A percentile compares a stretch with the other conserved stretches of the same genome.
Conservation (phyloP, 2,113 vertebrate species). For the Struthidea cinerea region DNA sequence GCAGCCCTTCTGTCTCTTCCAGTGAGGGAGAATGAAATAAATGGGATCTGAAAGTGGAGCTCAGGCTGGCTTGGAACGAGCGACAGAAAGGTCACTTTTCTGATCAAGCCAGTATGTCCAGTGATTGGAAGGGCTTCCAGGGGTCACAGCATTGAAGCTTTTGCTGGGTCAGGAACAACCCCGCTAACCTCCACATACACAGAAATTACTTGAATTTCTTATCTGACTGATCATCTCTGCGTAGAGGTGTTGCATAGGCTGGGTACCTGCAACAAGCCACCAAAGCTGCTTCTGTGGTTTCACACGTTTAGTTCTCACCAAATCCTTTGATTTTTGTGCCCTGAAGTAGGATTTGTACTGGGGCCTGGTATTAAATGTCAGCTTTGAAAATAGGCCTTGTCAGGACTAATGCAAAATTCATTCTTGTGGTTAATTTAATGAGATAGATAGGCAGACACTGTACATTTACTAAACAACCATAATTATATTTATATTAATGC, state of each 20-base stretch:
- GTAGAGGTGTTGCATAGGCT: neutral
- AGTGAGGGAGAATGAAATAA: constrained; percentile 13
- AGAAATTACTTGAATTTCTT: neutral
- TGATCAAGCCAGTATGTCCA: neutral
- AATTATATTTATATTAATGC: constrained; percentile 31
- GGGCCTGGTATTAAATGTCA: neutral
- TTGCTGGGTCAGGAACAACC: neutral
- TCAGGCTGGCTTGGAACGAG: neutral
- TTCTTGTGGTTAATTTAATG: neutral
- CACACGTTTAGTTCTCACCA: neutral
- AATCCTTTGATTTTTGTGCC: neutral
- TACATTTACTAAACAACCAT: constrained; percentile 16
- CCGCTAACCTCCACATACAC: rapidly evolving
- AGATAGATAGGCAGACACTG: neutral
- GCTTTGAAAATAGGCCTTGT: constrained; percentile 20
- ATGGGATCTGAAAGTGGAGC: neutral
- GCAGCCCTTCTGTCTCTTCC: constrained; percentile 31
- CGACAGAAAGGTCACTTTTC: neutral
- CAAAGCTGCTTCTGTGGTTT: neutral
- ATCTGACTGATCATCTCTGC: neutral
- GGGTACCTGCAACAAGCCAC: neutral
- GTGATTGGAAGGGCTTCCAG: neutral
- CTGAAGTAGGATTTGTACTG: neutral
- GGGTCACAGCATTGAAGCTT: neutral
- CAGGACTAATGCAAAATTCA: constrained; percentile 22